Evolutionary conservation across 2,797 vertebrate genomes (phyloP), one percentile per base, ranked within the genome.

Genomic region (Liasis olivaceus): DNA sequence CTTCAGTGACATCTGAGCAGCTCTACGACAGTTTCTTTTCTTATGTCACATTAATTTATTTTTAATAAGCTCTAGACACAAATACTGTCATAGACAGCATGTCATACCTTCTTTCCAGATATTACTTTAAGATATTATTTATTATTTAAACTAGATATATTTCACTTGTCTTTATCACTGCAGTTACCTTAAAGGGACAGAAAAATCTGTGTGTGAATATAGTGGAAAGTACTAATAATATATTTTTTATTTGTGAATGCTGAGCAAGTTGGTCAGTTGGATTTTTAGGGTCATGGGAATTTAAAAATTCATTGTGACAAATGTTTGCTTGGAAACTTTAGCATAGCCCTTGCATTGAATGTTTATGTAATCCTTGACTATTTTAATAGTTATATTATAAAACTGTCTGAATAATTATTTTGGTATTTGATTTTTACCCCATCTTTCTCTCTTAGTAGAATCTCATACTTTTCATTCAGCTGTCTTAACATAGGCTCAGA

Each of bases 21-120:
- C n/a, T 87, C 85, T 22, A 2, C 96, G 24, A 96, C 95, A 87
- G 91, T 93, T 91, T 91, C 9, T 20, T 36, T 91, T 22, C 51
- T 54, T 60, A 62, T 88, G 22, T 28, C 20, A 36, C 59, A 56
- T 9, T 94, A 92, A 64, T 93, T 94, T 51, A 56, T 94, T 96
- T 96, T 96, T 94, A 96, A 95, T 93, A 93, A 94, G 93, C 20
- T 66, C 26, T 92, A 92, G 94, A 93, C 92, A 88, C 47, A 88
- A 64, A 26, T 60, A 42, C 31, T 60, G 58, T 24, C 31, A 36
- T 12, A 36, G 56, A 60, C 58, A 59, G 31, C 4, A 42, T 63
- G 22, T 63, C 36, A 24, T 60, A 22, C 11, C 20, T 42, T 87
- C 20, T 87, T 88, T 62, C 11, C 42, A 84, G 36, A 47, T 22